Percentiles rank a stretch among this genome's conserved stretches.
Conservation (phyloP, 2,888 invertebrate genomes). For the Lysandra coridon region DNA sequence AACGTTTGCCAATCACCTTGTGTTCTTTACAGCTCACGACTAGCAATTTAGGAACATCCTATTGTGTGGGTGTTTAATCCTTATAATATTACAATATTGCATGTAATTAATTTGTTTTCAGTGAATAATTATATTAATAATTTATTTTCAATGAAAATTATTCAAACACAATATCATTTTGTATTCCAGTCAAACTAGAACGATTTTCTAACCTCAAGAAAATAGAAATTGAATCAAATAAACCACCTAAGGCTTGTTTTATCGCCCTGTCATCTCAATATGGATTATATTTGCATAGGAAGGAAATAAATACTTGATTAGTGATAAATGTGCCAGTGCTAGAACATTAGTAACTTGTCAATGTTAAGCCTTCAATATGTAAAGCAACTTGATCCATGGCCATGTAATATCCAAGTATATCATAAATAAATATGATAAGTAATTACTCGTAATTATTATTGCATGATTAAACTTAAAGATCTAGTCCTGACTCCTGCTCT, state of each 20-base stretch:
- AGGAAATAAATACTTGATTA: conserved; percentile 6
- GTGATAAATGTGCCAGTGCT: background rate
- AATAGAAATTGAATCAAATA: too few species aligned
- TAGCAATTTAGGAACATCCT: background rate
- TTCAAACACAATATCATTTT: too few species aligned
- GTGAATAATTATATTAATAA: too few species aligned
- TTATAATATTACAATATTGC: too few species aligned
- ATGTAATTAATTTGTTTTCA: too few species aligned
- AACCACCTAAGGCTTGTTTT: background rate
- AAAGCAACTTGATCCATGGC: background rate
- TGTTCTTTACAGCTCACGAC: background rate
- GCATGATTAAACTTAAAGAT: background rate
- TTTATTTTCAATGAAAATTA: too few species aligned
- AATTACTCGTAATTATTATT: background rate
- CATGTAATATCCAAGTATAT: background rate
- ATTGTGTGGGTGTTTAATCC: too few species aligned
- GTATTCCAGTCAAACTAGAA: too few species aligned
- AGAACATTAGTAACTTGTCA: background rate
- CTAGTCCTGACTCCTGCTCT: background rate
- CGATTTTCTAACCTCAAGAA: too few species aligned
- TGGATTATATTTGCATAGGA: background rate
- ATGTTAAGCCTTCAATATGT: background rate
- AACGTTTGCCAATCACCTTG: conserved; percentile 13
- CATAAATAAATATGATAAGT: conserved; percentile 9
- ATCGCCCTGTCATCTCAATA: background rate